Evolutionary conservation across 2,113 vertebrate species (phyloP).

Genomic region (Bambusicola thoracicus): DNA sequence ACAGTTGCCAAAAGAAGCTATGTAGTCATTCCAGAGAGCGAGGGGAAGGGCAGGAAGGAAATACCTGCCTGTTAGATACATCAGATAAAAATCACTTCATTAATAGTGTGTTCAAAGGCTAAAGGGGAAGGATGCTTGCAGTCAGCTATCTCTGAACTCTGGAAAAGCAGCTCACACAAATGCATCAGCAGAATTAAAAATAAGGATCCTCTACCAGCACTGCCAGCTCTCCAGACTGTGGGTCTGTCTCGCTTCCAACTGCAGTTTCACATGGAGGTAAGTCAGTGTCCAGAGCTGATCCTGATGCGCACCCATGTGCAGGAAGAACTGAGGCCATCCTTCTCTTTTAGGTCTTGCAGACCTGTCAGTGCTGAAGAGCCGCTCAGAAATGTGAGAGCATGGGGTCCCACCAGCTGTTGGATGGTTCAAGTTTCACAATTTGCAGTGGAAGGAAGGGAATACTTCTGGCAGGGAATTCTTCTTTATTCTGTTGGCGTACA

Average conservation of each 20-base stretch:
- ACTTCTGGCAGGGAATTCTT: background rate
- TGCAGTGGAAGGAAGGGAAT: background rate
- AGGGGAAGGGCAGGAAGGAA: slow-evolving; percentile 64
- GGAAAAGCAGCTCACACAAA: background rate
- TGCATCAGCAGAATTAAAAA: background rate
- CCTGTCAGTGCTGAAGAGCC: background rate
- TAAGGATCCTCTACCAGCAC: background rate
- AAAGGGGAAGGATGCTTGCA: slow-evolving; percentile 38
- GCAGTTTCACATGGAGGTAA: background rate
- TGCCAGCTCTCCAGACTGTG: background rate
- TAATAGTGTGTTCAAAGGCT: slow-evolving; percentile 33
- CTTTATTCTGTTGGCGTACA: background rate
- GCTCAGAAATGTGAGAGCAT: background rate
- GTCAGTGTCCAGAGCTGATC: background rate
- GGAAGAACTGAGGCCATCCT: background rate
- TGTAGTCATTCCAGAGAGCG: slow-evolving; percentile 60
- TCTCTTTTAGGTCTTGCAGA: background rate
- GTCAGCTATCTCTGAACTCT: slow-evolving; percentile 6
- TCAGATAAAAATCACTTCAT: slow-evolving; percentile 47
- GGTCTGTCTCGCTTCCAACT: background rate
- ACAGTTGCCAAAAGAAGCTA: slow-evolving; percentile 54
- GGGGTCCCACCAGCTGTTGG: background rate
- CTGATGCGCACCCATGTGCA: background rate
- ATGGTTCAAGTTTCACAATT: background rate
- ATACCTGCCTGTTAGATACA: slow-evolving; percentile 60